These are phyloP conservation scores for Seira musarum DNA, from an alignment of 2,888 invertebrate genomes.

Conservation along the genomic window DNA sequence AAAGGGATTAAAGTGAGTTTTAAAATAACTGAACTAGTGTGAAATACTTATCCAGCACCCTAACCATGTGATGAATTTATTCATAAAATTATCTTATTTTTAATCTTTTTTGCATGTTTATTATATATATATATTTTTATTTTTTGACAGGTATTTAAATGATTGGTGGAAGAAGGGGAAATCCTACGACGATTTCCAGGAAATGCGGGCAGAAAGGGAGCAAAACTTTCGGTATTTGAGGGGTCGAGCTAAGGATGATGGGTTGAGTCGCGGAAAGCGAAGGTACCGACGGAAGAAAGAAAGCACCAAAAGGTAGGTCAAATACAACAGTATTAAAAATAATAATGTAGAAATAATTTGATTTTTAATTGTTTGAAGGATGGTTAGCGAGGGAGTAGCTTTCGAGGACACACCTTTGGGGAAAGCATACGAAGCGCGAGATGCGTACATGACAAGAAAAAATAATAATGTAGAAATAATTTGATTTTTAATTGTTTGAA, in stretches of 20 bases:
- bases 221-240: neutral
- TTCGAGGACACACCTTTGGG: neutral
- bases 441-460: too few relatives aligned
- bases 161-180: neutral
- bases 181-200: neutral
- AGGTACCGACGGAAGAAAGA: neutral
- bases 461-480: neutral
- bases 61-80: neutral
- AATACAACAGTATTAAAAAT: neutral
- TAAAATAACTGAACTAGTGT: too few relatives aligned
- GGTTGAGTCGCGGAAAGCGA: neutral
- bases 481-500: neutral
- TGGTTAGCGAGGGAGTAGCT: neutral
- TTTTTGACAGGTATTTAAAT: too few relatives aligned
- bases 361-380: neutral
- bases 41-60: too few relatives aligned
- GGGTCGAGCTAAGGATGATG: neutral
- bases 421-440: too few relatives aligned
- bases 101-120: neutral
- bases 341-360: neutral
- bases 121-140: too few relatives aligned
- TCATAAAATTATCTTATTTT: neutral
- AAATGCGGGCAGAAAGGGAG: neutral
- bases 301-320: neutral
- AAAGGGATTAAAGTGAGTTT: too few relatives aligned